A percentile compares a stretch with the other conserved stretches of the same genome.
Conservation (phyloP, 1,140 invertebrate genomes). For the Asbolus verrucosus region DNA sequence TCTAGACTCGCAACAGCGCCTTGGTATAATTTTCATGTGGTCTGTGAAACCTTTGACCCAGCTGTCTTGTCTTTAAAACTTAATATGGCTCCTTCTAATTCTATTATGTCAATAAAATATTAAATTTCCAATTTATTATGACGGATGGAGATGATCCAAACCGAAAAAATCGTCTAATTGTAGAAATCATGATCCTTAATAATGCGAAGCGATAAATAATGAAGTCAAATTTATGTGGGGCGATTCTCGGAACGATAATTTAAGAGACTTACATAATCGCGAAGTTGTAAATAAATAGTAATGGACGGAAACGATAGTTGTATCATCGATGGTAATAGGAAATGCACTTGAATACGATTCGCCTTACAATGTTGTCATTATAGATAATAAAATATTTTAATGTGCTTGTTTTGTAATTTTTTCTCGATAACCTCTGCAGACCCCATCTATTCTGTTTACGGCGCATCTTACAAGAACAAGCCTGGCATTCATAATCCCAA, state of each 20-base stretch:
- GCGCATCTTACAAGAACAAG: too few species aligned
- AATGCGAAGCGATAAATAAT: constrained; percentile 6
- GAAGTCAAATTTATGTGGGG: neutral
- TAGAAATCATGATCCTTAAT: neutral
- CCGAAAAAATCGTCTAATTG: constrained; percentile 1
- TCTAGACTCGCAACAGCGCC: constrained; percentile 2
- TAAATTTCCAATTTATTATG: constrained; percentile 15
- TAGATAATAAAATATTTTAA: constrained; percentile 34
- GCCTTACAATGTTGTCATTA: constrained; percentile 28
- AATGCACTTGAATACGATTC: constrained; percentile 22
- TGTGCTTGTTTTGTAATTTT: constrained; percentile 20
- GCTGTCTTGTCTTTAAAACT: constrained; percentile 8
- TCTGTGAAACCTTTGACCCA: neutral
- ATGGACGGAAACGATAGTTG: neutral
- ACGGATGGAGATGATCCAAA: neutral
- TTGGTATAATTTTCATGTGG: neutral
- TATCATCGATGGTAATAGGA: constrained; percentile 9
- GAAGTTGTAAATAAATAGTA: constrained; percentile 20
- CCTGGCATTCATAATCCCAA: neutral
- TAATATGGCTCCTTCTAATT: neutral
- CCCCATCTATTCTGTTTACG: too few species aligned
- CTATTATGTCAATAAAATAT: constrained; percentile 17
- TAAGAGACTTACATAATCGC: constrained; percentile 22
- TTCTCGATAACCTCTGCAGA: constrained; percentile 6
- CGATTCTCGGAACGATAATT: constrained; percentile 2